Evolutionary conservation across 2,888 invertebrate genomes (phyloP).

Genomic region (Napeogenes inachia): DNA sequence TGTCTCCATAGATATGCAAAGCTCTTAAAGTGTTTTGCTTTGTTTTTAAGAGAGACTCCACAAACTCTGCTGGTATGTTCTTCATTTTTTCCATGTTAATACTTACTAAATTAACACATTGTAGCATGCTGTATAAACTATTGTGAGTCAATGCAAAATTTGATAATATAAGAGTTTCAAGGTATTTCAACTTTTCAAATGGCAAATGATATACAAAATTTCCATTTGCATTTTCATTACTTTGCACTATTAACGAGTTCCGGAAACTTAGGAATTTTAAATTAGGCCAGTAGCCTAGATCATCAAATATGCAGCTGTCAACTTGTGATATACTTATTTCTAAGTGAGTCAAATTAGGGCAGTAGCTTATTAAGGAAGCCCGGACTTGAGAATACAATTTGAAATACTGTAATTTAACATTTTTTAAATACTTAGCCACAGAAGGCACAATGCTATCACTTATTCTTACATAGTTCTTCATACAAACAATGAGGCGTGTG

Average conservation of each 20-base stretch:
- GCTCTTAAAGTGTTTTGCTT: conserved; percentile 64
- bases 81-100: conserved; percentile 77
- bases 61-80: conserved; percentile 71
- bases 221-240: conserved; percentile 64
- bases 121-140: conserved; percentile 70
- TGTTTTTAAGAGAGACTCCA: conserved; percentile 64
- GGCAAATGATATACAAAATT: conserved; percentile 72
- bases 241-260: conserved; percentile 71
- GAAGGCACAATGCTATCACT: conserved; percentile 74
- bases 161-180: conserved; percentile 68
- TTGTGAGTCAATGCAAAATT: conserved; percentile 71
- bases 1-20: conserved; percentile 71
- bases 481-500: conserved; percentile 71
- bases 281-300: conserved; percentile 70
- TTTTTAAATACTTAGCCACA: conserved; percentile 72
- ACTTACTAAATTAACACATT: conserved; percentile 67
- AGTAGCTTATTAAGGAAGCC: conserved; percentile 68
- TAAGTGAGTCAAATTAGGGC: conserved; percentile 73
- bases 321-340: conserved; percentile 77
- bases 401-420: conserved; percentile 75
- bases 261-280: conserved; percentile 73
- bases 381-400: conserved; percentile 74
- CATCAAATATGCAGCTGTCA: conserved; percentile 74
- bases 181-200: conserved; percentile 65
- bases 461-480: conserved; percentile 74